Conservation (phyloP, 1,140 invertebrate genomes). For the Drosophila pectinifera region DNA sequence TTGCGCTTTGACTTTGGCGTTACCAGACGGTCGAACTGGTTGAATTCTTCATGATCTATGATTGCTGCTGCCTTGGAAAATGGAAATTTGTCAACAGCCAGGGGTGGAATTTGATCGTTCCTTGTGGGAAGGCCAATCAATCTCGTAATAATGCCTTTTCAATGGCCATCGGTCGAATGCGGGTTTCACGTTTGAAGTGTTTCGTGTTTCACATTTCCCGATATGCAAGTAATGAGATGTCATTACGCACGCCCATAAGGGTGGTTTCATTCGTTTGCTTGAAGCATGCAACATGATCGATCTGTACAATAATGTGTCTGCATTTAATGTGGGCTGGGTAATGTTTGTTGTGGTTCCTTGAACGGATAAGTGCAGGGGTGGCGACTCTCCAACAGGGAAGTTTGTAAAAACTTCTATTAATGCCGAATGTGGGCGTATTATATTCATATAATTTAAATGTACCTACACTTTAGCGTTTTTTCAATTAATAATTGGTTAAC, state of each 20-base stretch:
- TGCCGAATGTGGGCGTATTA: constrained; percentile 2
- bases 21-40: constrained; percentile 39
- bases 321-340: constrained; percentile 63
- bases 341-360: constrained; percentile 45
- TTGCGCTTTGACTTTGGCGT: constrained; percentile 30
- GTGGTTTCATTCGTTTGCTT: constrained; percentile 40
- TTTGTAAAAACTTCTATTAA: constrained; percentile 20
- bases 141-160: constrained; percentile 52
- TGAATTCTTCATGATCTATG: constrained; percentile 3
- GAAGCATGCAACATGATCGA: constrained; percentile 78
- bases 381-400: constrained; percentile 5
- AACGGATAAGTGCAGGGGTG: constrained; percentile 45
- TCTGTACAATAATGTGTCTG: constrained; percentile 58
- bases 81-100: constrained; percentile 45
- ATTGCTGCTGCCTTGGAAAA: constrained; percentile 26
- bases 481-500: not conserved
- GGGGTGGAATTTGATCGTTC: constrained; percentile 39
- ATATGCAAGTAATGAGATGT: constrained; percentile 58
- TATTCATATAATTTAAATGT: not conserved
- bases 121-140: constrained; percentile 46
- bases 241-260: constrained; percentile 48
- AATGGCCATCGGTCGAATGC: constrained; percentile 66
- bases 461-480: no score
- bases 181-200: constrained; percentile 59
- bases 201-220: constrained; percentile 44